Conservation (phyloP, 2,888 invertebrate genomes). For the Callyntrura sp. region DNA sequence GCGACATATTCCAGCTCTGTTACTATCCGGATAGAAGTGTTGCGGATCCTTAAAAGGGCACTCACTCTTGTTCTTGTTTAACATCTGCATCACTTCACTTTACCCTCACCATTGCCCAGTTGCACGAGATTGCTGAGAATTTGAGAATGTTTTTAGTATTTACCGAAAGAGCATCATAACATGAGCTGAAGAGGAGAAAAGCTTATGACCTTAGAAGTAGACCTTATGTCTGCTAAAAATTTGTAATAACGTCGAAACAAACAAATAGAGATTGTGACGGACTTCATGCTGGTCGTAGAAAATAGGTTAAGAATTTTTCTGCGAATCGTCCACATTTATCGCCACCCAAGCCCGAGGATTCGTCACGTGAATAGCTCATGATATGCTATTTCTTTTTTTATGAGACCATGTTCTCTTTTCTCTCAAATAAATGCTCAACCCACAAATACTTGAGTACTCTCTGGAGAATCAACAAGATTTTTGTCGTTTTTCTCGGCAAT, state of each 20-base stretch:
- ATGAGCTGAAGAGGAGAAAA: too few relatives aligned
- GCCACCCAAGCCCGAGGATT: background rate
- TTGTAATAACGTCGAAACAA: slow-evolving; percentile 9
- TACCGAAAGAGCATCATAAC: too few relatives aligned
- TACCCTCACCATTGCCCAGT: background rate
- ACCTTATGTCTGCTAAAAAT: background rate
- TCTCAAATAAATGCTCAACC: background rate
- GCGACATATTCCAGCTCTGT: too few relatives aligned
- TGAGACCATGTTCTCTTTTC: slow-evolving; percentile 1
- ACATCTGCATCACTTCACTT: background rate
- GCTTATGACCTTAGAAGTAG: too few relatives aligned
- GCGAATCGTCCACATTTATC: background rate
- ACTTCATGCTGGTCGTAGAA: background rate
- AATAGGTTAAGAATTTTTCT: slow-evolving; percentile 4
- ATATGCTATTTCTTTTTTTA: slow-evolving; percentile 34
- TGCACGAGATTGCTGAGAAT: background rate
- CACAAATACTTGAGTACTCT: slow-evolving; percentile 3
- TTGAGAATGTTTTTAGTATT: too few relatives aligned
- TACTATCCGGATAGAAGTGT: too few relatives aligned
- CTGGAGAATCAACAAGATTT: slow-evolving; percentile 43
- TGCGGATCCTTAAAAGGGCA: background rate
- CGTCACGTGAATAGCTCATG: slow-evolving; percentile 11
- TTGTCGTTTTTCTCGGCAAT: slow-evolving; percentile 42
- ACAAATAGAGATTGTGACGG: slow-evolving; percentile 20
- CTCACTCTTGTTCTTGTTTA: background rate